phyloP scores from a whole-genome alignment of 1,140 invertebrate species.

The Lanistes nyassanus region DNA sequence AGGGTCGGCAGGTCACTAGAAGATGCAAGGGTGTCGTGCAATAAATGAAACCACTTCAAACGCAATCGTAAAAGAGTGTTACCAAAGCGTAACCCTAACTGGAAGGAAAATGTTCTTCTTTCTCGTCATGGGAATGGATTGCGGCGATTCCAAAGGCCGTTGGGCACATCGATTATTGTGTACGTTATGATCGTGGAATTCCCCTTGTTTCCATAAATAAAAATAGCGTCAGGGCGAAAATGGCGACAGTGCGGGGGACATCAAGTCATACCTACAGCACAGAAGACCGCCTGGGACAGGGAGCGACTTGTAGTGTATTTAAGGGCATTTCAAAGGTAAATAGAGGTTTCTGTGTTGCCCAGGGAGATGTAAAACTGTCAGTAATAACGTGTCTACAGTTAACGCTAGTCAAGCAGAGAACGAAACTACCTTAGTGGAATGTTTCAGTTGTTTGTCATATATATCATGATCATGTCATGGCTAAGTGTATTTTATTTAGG shows the following conservation, averaged over 20 bases:
- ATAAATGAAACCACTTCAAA: too few species aligned
- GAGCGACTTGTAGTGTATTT: constrained; percentile 94
- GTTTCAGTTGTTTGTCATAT: not conserved
- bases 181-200: not conserved
- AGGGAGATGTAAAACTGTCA: not conserved
- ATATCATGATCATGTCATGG: not conserved
- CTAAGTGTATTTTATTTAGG: not conserved
- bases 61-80: too few species aligned
- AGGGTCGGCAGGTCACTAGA: too few species aligned
- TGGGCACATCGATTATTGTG: too few species aligned
- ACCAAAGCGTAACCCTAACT: too few species aligned
- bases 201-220: constrained; percentile 7
- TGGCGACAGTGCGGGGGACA: constrained; percentile 29
- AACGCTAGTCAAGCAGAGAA: not conserved
- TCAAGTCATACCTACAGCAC: constrained; percentile 89
- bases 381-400: not conserved
- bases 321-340: constrained; percentile 87
- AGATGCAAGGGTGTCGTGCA: too few species aligned
- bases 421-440: not conserved
- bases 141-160: too few species aligned
- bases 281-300: constrained; percentile 91
- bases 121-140: too few species aligned
- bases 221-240: not conserved
- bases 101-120: too few species aligned
- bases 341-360: not conserved